These are phyloP conservation scores for Cremastinae sp. DNA, from an alignment of 2,888 invertebrate species.

Conservation along the genomic window DNA sequence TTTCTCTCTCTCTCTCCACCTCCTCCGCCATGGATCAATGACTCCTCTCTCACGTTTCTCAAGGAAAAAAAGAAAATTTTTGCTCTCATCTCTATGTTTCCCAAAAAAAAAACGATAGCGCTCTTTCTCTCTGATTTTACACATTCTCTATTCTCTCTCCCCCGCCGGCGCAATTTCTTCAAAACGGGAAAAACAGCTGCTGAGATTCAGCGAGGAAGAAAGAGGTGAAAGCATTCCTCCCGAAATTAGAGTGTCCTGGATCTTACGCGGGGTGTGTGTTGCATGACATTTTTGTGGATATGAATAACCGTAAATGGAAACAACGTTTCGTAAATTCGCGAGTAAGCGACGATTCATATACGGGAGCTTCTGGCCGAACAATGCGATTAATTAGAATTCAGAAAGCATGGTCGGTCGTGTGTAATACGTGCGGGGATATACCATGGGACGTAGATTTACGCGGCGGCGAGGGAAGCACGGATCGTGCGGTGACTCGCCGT, in stretches of 20 bases:
- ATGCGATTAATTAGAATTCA: conserved; percentile 37
- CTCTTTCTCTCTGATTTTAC: background rate
- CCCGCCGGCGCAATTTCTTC: conserved; percentile 1
- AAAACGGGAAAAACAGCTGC: conserved; percentile 32
- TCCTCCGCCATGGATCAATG: conserved; percentile 38
- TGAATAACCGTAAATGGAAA: too few species aligned
- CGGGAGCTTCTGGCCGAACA: background rate
- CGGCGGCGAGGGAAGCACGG: conserved; percentile 10
- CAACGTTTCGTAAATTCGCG: background rate
- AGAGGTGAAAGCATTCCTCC: too few species aligned
- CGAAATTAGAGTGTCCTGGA: too few species aligned
- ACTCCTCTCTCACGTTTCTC: conserved; percentile 2
- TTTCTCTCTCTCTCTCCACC: conserved; percentile 17
- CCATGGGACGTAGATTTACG: conserved; percentile 51
- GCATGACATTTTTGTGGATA: too few species aligned
- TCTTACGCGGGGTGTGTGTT: too few species aligned
- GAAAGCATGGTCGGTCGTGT: conserved; percentile 18
- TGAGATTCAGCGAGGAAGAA: too few species aligned
- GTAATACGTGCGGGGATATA: conserved; percentile 24
- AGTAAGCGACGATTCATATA: background rate
- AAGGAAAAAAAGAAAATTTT: background rate
- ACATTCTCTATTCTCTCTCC: conserved; percentile 14
- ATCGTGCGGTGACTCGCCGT: conserved; percentile 29
- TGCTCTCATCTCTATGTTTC: background rate
- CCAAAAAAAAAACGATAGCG: too few species aligned